Evolutionary conservation across 2,888 invertebrate species (phyloP).

Genomic region (Phortica magna): DNA sequence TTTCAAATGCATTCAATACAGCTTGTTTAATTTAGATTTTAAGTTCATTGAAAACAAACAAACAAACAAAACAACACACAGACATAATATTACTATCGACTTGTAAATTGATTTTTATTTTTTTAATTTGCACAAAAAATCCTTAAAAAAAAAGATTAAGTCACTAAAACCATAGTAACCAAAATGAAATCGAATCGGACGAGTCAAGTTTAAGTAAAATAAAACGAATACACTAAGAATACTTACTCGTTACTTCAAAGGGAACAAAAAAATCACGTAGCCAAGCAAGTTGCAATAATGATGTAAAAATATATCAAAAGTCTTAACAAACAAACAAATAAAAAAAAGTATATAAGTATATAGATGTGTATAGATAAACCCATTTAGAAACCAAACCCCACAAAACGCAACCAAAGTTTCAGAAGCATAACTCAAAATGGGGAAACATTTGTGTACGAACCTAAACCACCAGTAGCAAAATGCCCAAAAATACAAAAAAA

Average conservation of each 20-base stretch:
- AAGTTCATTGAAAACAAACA: conserved; percentile 48
- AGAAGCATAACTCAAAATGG: not conserved
- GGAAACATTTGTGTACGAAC: not conserved
- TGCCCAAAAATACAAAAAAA: not conserved
- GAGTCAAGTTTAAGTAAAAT: conserved; percentile 10
- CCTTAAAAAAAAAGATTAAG: not conserved
- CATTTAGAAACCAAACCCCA: not conserved
- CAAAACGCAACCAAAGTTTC: conserved; percentile 23
- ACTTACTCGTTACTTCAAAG: conserved; percentile 7
- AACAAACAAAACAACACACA: conserved; percentile 35
- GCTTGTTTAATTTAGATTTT: conserved; percentile 13
- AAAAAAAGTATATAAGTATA: conserved; percentile 48
- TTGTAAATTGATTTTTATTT: too few species aligned
- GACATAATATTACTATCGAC: too few species aligned
- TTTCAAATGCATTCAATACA: not conserved
- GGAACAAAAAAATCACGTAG: conserved; percentile 48
- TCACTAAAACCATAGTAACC: too few species aligned
- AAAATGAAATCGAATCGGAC: too few species aligned
- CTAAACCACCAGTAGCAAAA: conserved; percentile 26
- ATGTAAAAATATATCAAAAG: not conserved
- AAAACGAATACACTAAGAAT: conserved; percentile 36
- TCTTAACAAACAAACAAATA: conserved; percentile 49
- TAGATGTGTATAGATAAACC: not conserved
- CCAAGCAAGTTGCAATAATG: conserved; percentile 46
- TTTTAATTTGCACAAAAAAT: too few species aligned